phyloP scores from a whole-genome alignment of 2,113 vertebrate species.

The Anthoscopus minutus region DNA sequence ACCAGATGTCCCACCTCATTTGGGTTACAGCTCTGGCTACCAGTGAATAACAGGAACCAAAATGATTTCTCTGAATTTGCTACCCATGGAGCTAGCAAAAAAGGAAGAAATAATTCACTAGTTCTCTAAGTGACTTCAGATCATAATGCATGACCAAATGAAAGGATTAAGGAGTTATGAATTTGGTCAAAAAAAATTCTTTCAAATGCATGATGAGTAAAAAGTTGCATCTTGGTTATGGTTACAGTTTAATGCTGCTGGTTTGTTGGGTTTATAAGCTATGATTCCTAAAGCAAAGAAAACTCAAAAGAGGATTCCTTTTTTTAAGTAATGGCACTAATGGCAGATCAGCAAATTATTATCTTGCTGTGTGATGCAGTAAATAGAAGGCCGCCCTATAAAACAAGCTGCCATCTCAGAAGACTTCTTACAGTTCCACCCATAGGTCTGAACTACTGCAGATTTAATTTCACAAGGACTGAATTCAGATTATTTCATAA shows the following conservation, averaged over 20 bases:
- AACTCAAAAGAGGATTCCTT: not conserved
- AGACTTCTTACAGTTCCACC: constrained; percentile 51
- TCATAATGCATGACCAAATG: not conserved
- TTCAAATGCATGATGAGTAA: not conserved
- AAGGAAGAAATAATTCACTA: not conserved
- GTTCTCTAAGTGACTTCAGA: not conserved
- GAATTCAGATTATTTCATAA: constrained; percentile 64
- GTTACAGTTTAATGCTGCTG: not conserved
- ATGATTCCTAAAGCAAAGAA: not conserved
- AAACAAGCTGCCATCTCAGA: constrained; percentile 58
- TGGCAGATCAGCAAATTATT: constrained; percentile 50
- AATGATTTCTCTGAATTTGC: not conserved
- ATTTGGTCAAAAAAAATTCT: not conserved
- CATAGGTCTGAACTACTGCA: constrained; percentile 44
- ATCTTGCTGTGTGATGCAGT: constrained; percentile 33
- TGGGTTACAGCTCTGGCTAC: not conserved
- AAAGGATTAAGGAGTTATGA: not conserved
- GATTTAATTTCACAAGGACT: constrained; percentile 62
- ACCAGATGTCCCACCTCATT: not conserved
- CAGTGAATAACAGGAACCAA: not conserved
- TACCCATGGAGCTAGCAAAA: not conserved
- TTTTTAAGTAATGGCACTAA: constrained; percentile 10
- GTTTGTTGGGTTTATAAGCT: not conserved
- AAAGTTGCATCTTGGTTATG: not conserved
- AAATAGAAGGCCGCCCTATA: constrained; percentile 35